Evolutionary conservation across 2,113 vertebrate species (phyloP).

Genomic region (Carassius gibelio): DNA sequence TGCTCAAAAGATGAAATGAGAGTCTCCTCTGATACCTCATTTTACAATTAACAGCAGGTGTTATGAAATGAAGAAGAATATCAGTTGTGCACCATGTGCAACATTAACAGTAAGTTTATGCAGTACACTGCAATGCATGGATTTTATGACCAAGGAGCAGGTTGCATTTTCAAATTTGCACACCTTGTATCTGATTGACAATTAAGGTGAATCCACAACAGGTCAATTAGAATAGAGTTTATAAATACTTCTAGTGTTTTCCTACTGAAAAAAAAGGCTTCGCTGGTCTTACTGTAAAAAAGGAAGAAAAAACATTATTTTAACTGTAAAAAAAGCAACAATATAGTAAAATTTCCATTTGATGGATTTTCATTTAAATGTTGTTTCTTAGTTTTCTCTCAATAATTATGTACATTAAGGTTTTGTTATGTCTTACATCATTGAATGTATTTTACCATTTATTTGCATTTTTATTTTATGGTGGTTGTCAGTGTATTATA

Average conservation of each 20-base stretch:
- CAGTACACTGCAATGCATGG: too few relatives aligned
- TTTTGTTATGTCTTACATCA: too few relatives aligned
- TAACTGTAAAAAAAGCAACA: too few relatives aligned
- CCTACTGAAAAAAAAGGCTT: not conserved
- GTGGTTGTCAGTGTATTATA: too few relatives aligned
- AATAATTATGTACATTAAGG: too few relatives aligned
- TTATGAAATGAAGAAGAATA: not conserved
- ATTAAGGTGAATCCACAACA: not conserved
- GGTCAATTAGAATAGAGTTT: not conserved
- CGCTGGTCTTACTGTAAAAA: too few relatives aligned
- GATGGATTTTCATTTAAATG: too few relatives aligned
- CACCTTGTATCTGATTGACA: not conserved
- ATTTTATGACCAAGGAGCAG: slow-evolving; percentile 14
- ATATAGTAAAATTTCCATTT: too few relatives aligned
- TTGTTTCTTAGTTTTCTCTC: too few relatives aligned
- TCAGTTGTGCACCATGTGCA: not conserved
- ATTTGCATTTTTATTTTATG: too few relatives aligned
- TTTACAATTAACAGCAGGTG: slow-evolving; percentile 1
- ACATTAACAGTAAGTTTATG: slow-evolving; percentile 1
- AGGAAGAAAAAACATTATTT: too few relatives aligned
- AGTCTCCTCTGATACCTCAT: not conserved
- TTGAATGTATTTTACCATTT: too few relatives aligned
- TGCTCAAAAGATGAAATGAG: not conserved
- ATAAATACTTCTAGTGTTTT: not conserved
- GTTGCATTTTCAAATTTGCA: not conserved